A percentile compares a stretch with the other conserved stretches of the same genome.
These are phyloP conservation scores for Icerya purchasi DNA, from an alignment of 2,888 invertebrate genomes.

Conservation along the genomic window DNA sequence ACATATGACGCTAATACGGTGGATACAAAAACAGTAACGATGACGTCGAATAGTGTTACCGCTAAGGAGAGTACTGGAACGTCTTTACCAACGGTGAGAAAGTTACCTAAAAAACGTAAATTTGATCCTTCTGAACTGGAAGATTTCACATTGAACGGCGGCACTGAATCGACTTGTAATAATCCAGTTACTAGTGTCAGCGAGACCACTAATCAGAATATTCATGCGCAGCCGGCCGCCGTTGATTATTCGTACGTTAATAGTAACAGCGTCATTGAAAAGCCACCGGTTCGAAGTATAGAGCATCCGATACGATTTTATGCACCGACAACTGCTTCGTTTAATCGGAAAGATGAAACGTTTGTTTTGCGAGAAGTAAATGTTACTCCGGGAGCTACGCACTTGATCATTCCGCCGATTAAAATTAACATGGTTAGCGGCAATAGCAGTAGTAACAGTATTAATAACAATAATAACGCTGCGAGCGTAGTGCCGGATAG, in stretches of 20 bases:
- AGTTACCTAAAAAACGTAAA: conserved; percentile 84
- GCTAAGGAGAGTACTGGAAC: conserved; percentile 2
- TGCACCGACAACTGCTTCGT: background rate
- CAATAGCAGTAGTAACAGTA: background rate
- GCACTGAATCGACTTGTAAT: conserved; percentile 24
- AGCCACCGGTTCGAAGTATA: background rate
- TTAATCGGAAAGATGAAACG: background rate
- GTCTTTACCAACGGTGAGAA: conserved; percentile 25
- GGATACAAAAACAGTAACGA: too few relatives aligned
- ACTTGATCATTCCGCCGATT: background rate
- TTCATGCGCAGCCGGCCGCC: conserved; percentile 35
- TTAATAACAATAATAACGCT: background rate
- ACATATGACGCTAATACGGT: too few relatives aligned
- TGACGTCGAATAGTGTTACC: background rate
- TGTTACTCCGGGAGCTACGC: background rate
- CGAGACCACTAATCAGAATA: conserved; percentile 18
- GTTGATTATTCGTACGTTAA: conserved; percentile 33
- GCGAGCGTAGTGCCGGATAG: conserved; percentile 11
- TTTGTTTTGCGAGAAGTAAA: background rate
- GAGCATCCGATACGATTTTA: background rate
- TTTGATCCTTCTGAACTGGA: conserved; percentile 58
- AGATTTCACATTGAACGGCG: conserved; percentile 11
- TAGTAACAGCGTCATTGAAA: conserved; percentile 11
- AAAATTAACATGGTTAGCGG: background rate
- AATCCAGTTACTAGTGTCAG: conserved; percentile 1